These are phyloP conservation scores for Triplophysa bombifrons DNA, from an alignment of 2,797 vertebrate genomes.

Conservation along the genomic window DNA sequence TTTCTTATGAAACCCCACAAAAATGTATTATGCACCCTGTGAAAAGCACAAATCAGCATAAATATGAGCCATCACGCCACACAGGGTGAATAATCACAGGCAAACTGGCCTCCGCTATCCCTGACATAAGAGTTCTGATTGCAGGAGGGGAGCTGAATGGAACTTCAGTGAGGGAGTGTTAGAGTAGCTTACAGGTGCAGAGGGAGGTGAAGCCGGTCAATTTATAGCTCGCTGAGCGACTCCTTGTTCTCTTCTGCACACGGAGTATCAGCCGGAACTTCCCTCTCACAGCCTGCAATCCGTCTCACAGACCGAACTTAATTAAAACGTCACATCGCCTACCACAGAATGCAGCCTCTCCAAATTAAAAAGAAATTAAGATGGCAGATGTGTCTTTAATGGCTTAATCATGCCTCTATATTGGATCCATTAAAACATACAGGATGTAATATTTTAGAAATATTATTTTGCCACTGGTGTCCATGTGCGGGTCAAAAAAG, in stretches of 20 bases:
- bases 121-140: constrained; percentile 36
- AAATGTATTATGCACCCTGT: not conserved
- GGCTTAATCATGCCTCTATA: constrained; percentile 74
- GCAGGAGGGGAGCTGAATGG: constrained; percentile 5
- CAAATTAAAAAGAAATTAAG: constrained; percentile 79
- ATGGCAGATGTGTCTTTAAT: constrained; percentile 79
- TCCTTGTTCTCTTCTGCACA: constrained; percentile 55
- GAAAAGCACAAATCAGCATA: constrained; percentile 27
- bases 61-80: constrained; percentile 7
- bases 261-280: constrained; percentile 46
- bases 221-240: constrained; percentile 13
- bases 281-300: constrained; percentile 60
- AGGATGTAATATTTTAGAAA: constrained; percentile 62
- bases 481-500: constrained; percentile 12
- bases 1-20: constrained; percentile 19
- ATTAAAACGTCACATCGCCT: constrained; percentile 77
- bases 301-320: constrained; percentile 68
- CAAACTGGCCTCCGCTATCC: constrained; percentile 8
- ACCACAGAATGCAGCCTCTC: constrained; percentile 63
- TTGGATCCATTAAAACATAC: constrained; percentile 66
- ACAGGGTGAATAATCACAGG: constrained; percentile 25
- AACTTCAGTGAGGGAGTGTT: constrained; percentile 20
- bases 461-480: constrained; percentile 44
- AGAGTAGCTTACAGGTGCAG: constrained; percentile 21
- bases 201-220: constrained; percentile 5